Evolutionary conservation across 2,113 vertebrate genomes (phyloP), one percentile per base, ranked within the genome.

Genomic region (Meriones unguiculatus): DNA sequence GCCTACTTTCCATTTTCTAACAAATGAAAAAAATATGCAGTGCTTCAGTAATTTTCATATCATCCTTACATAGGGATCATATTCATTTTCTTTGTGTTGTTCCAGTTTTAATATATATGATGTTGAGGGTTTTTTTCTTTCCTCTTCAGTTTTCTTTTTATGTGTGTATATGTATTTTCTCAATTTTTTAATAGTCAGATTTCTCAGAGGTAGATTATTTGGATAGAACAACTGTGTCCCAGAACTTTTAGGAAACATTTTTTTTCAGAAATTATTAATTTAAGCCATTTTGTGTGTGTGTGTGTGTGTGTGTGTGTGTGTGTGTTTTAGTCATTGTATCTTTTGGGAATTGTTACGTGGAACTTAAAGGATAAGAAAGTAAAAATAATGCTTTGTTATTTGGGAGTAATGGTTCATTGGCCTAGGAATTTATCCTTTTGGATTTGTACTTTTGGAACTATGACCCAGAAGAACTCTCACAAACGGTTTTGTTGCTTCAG

Each of bases 371-470:
- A 4, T 88, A 94, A 93, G 28, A 92, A 90, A 96, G 57, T 46
- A 77, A 92, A 46, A 96, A 52, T 24, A 72, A 89, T 32, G 28
- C 50, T 87, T 57, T 14, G 4, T 87, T 57, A 30, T 70, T 91
- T 91, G 38, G 57, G 20, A 82, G 81, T 95, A 84, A 67, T 11
- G 77, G 6, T 94, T 96, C 41, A 38, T 87, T 81, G n/a, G 14
- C 18, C 18, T 93, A 64, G 76, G 46, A 76, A 85, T 89, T 88
- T n/a, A 82, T 78, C 41, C 13, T 94, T 95, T 93, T 88, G 41
- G 92, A 87, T 93, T 90, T 90, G 7, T 41, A 22, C 22, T 81
- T 89, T 94, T 94, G 88, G 46, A 86, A 77, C 9, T 95, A 92
- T 96, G 76, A 72, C 25, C 25, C 13, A 78, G 50, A 20, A 62